Base-by-base conservation (phyloP, 1,140 invertebrate genomes). In the Telenomus remus region DNA sequence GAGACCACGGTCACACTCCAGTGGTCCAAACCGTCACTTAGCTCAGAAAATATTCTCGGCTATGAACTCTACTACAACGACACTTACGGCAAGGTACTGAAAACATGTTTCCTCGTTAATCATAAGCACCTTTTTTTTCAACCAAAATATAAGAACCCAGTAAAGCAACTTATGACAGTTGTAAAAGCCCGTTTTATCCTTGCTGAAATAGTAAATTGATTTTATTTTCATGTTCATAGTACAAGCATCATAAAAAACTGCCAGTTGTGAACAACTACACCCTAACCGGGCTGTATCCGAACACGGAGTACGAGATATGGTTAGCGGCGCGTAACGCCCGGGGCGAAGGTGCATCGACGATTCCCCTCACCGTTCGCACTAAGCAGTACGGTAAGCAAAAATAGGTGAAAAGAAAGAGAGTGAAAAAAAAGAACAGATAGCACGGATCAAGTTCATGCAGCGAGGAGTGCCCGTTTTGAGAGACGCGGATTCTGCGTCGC, bases 11-110 rank as follows among this genome's bases (percentile, higher is more conserved):
- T 98, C 47, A 94, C 93, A 56, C 90, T 99, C 78, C 92, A 93
- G 77, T 99, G 97, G 97, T 93, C 91, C 54, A 92, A 94, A 81
- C 97, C 97, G 11, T 90, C 93, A 74, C 95, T 97, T 89, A 94
- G 95, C 55, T 94, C 94, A 54, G 96, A 97, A 85, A 96, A 94
- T 86, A 97, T 98, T 83, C 92, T 96, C 43, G 95, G 95, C 80
- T 99, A 98, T 89, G 96, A 97, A 89, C 90, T 99, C 1, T 98
- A 98, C 82, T 98, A 96, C 95, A 98, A 98, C 88, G 97, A 98
- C 84, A 98, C 97, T 15, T 97, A 96, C 80, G 94, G 95, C 8
- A 95, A 95, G 90, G 94, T 95, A 39, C 19, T 27, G 19, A 27
- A 27, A 27, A 27, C 1, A 27, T 3, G 2, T 27, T 3, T 27